Conservation (phyloP, 1,140 invertebrate species). For the Drosophila neocordata region DNA sequence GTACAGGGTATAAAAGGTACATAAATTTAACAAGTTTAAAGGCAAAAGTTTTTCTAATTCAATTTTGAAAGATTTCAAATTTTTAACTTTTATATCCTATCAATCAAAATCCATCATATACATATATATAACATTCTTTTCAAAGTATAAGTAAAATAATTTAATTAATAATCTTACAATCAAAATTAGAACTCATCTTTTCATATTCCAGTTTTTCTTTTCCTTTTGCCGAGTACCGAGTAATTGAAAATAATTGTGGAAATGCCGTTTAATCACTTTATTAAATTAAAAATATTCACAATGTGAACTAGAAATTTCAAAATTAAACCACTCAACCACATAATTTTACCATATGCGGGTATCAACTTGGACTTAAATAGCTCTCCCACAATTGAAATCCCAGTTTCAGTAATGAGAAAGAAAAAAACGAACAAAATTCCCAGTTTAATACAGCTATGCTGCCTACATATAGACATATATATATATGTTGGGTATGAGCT, state of each 20-base stretch:
- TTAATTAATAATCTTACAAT: no score
- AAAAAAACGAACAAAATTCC: background rate
- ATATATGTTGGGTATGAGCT: constrained; percentile 21
- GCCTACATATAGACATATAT: background rate
- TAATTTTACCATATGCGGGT: background rate
- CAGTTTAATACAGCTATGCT: background rate
- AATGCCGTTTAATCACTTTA: constrained; percentile 3
- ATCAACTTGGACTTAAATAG: constrained; percentile 16
- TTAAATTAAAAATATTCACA: background rate
- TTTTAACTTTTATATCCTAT: no score
- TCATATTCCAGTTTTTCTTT: no score
- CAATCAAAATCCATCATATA: no score
- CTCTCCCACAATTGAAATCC: constrained; percentile 36
- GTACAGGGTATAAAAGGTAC: no score
- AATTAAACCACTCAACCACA: constrained; percentile 5
- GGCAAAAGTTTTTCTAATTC: no score
- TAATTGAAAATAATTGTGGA: background rate
- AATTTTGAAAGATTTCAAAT: no score
- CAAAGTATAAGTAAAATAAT: no score
- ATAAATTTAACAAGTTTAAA: no score
- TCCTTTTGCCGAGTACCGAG: background rate
- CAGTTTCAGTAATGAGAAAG: constrained; percentile 21
- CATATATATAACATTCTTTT: no score
- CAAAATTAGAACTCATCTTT: no score
- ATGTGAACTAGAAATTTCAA: no score